Conservation (phyloP, 2,797 vertebrate species). For the Tokudaia tokunoshimensis region DNA sequence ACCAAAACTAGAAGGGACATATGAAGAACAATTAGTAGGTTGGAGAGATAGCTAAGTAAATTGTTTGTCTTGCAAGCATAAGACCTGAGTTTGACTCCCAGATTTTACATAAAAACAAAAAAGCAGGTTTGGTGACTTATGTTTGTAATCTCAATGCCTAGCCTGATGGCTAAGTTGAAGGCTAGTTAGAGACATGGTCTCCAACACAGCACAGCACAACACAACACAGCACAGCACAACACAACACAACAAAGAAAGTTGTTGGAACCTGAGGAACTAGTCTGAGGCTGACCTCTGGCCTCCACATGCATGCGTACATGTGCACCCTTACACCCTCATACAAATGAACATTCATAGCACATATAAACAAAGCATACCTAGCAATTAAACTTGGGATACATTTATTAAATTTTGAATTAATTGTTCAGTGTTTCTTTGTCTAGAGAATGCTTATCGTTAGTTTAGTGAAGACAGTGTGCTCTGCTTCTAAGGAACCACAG, state of each 20-base stretch:
- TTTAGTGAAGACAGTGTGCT: not conserved
- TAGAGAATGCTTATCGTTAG: not conserved
- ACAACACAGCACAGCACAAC: too few species aligned
- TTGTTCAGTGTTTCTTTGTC: not conserved
- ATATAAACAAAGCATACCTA: not conserved
- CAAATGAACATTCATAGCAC: not conserved
- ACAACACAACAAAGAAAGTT: not conserved
- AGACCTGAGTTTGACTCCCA: not conserved
- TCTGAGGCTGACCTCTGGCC: not conserved
- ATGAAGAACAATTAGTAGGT: not conserved
- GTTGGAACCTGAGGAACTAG: not conserved
- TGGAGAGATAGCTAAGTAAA: not conserved
- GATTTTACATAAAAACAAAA: not conserved
- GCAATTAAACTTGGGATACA: not conserved
- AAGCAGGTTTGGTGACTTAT: not conserved
- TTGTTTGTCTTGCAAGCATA: not conserved
- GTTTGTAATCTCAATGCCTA: not conserved
- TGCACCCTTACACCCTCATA: not conserved
- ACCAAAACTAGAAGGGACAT: not conserved
- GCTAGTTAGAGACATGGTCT: not conserved
- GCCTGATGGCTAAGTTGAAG: not conserved
- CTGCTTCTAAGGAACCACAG: slow-evolving; percentile 6
- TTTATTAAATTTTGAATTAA: slow-evolving; percentile 35
- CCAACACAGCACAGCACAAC: not conserved
- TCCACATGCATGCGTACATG: not conserved